Evolutionary conservation across 2,888 invertebrate genomes (phyloP).

Genomic region (Drosophila ustulata): DNA sequence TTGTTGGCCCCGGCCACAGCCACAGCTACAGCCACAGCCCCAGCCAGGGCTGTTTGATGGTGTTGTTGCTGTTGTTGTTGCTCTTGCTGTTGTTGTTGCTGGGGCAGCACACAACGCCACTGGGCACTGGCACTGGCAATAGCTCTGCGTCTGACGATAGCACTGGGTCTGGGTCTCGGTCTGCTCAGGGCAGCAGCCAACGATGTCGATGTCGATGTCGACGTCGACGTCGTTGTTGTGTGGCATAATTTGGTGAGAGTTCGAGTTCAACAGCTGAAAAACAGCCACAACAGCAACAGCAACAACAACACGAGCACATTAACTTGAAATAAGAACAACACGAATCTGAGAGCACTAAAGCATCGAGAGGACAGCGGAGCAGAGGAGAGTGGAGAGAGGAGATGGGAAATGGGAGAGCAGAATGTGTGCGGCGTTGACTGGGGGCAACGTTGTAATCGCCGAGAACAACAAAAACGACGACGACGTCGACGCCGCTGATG

Average conservation of each 20-base stretch:
- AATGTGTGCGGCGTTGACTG: conserved; percentile 19
- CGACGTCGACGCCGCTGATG: conserved; percentile 62
- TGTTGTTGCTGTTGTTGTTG: conserved; percentile 1
- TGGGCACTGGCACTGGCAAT: conserved; percentile 41
- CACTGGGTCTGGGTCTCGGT: conserved; percentile 57
- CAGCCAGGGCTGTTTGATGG: conserved; percentile 38
- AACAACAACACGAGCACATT: conserved; percentile 66
- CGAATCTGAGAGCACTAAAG: conserved; percentile 26
- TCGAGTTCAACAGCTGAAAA: conserved; percentile 81
- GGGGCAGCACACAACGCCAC: conserved; percentile 55
- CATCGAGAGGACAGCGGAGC: background rate
- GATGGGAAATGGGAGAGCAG: conserved; percentile 13
- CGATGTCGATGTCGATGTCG: conserved; percentile 13
- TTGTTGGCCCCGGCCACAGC: conserved; percentile 75
- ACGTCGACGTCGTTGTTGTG: conserved; percentile 45
- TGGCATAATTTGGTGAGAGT: conserved; percentile 82
- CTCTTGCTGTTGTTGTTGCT: background rate
- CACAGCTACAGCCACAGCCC: conserved; percentile 38
- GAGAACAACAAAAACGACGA: conserved; percentile 31
- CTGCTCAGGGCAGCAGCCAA: conserved; percentile 39
- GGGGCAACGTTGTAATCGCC: conserved; percentile 59
- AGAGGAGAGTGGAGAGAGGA: conserved; percentile 18
- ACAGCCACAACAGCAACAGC: conserved; percentile 49
- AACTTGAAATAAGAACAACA: conserved; percentile 76
- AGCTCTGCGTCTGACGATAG: conserved; percentile 24